Base-by-base conservation (phyloP, 2,113 vertebrate genomes). In the Vidua chalybeata region DNA sequence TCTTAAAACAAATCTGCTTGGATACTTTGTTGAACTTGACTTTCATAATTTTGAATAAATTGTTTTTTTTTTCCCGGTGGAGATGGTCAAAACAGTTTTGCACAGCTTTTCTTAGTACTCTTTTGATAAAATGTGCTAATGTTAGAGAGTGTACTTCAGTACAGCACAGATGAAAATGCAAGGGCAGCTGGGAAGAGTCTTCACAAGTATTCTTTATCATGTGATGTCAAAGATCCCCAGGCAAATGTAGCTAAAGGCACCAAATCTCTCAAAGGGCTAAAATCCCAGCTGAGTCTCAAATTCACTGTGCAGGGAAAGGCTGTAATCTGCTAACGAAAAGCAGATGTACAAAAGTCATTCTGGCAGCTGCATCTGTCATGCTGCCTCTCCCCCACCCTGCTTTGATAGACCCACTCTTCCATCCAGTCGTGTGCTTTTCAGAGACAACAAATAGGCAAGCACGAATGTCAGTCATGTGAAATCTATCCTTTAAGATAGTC, bases 341-440 rank as follows among this genome's bases (percentile, higher is more conserved):
- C 94, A 96, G 85, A 92, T 83, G 82, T 33, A 61, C 15, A 2
- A 33, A 74, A 84, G 74, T 26, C 28, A 87, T 73, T 62, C 74
- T 61, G 74, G 66, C 92, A 91, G 92, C 87, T 85, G 52, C 90
- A 94, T 94, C 84, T 90, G 81, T 67, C 66, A 21, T 4, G 61
- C 52, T 72, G 28, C 67, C 37, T n/a, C 55, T 62, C 26, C 28
- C 54, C 6, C 22, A 11, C 7, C 13, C 22, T 11, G 21, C 41
- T 54, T 64, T 28, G 30, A 82, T 2, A 91, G 61, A 75, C 20
- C 31, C 66, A 31, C 56, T 84, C 78, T 84, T 82, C 77, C 87
- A 82, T 28, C 46, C 6, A 89, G 68, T 58, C 11, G 14, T 16
- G 55, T 55, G 64, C 80, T 85, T 49, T 76, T 45, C 61, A 56